Conservation (phyloP, 2,888 invertebrate genomes). For the Xanthostigma xanthostigma region DNA sequence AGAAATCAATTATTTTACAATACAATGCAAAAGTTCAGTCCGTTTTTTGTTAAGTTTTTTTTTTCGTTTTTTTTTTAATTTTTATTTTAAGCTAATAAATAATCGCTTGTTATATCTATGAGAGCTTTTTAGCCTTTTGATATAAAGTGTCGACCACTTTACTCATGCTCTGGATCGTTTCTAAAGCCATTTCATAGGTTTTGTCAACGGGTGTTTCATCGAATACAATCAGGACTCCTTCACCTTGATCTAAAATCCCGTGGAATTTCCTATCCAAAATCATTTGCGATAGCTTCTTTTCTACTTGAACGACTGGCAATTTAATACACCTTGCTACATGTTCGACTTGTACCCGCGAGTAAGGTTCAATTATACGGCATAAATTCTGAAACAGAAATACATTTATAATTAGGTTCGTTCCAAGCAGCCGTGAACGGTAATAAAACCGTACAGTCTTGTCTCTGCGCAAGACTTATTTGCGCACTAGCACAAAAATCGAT, state of each 20-base stretch:
- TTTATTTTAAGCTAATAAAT: no score
- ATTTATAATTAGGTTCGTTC: no score
- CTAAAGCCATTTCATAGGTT: slow-evolving; percentile 93
- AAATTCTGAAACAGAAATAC: slow-evolving; percentile 42
- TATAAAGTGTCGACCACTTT: slow-evolving; percentile 99
- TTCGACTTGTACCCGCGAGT: slow-evolving; percentile 87
- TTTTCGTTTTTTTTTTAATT: no score
- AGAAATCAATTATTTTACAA: no score
- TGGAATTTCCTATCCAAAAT: slow-evolving; percentile 95
- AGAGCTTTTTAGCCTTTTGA: slow-evolving; percentile 97
- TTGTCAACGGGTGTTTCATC: slow-evolving; percentile 90
- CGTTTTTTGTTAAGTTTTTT: no score
- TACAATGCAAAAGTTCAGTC: no score
- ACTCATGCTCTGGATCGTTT: slow-evolving; percentile 97
- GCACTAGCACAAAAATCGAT: no score
- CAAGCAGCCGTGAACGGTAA: no score
- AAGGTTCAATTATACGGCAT: slow-evolving; percentile 96
- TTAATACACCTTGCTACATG: slow-evolving; percentile 86
- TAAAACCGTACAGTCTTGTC: no score
- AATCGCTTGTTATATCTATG: slow-evolving; percentile 37
- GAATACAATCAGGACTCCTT: slow-evolving; percentile 94
- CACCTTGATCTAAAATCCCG: slow-evolving; percentile 96
- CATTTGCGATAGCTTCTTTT: slow-evolving; percentile 99
- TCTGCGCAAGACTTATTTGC: no score
- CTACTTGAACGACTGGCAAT: slow-evolving; percentile 79